Evolutionary conservation across 2,113 vertebrate genomes (phyloP).

Genomic region (Sitta europaea): DNA sequence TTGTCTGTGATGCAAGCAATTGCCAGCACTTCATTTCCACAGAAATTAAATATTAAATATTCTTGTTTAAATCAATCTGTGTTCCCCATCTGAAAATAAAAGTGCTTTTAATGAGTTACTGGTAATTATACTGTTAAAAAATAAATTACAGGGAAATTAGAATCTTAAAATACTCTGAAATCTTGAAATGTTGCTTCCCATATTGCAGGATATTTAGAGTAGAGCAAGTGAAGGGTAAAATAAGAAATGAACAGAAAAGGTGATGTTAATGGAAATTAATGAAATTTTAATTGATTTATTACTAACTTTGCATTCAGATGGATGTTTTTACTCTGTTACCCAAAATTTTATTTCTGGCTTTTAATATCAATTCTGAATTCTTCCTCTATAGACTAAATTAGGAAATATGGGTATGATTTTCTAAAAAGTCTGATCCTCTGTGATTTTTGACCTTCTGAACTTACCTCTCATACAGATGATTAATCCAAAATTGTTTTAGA

Average conservation of each 20-base stretch:
- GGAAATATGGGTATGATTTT: neutral
- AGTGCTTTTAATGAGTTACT: neutral
- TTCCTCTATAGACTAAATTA: neutral
- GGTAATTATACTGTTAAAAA: neutral
- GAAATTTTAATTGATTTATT: neutral
- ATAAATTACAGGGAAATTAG: neutral
- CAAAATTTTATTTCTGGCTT: neutral
- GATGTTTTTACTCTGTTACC: neutral
- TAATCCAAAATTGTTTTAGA: neutral
- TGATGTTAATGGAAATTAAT: neutral
- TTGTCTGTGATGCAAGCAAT: neutral
- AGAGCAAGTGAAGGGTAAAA: neutral
- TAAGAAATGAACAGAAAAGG: neutral
- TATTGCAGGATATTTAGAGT: neutral
- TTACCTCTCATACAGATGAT: neutral
- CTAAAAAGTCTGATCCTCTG: neutral
- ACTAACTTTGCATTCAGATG: neutral
- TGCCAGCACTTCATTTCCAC: neutral
- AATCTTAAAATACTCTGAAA: neutral
- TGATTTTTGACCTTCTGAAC: neutral
- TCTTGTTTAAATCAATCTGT: neutral
- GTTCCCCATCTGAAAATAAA: neutral
- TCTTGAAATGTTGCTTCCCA: neutral
- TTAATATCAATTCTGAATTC: neutral
- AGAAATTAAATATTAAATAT: neutral